These are phyloP conservation scores for Chroicocephalus ridibundus DNA, from an alignment of 2,113 vertebrate species.

Conservation along the genomic window DNA sequence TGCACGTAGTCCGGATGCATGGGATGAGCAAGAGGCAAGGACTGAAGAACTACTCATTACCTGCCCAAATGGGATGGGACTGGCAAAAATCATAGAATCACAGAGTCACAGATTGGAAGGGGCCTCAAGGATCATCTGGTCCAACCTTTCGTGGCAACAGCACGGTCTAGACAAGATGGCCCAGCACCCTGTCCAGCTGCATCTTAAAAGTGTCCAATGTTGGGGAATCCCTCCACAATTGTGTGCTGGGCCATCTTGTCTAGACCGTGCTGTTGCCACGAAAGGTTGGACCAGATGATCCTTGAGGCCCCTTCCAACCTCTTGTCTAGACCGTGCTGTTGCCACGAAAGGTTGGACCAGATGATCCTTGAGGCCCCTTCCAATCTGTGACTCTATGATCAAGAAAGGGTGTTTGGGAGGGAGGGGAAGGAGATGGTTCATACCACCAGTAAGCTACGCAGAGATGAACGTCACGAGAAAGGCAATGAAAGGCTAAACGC, in stretches of 20 bases:
- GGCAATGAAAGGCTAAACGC: background rate
- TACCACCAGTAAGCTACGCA: background rate
- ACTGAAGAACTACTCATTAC: background rate
- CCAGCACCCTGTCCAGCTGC: background rate
- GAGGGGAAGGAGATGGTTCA: background rate
- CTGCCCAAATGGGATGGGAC: background rate
- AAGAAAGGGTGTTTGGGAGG: background rate
- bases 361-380: background rate
- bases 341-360: background rate
- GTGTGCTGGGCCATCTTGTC: background rate
- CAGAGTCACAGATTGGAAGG: background rate
- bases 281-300: background rate
- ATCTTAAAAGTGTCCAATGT: no score
- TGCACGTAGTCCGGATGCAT: fast-evolving
- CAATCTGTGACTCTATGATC: background rate
- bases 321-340: background rate
- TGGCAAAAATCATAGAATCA: background rate
- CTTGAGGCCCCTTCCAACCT: background rate
- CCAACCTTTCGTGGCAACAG: background rate
- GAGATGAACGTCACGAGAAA: background rate
- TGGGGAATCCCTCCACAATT: no score
- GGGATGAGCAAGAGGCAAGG: background rate
- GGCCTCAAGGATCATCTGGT: background rate
- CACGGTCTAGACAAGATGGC: background rate
- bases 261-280: no score